Percentiles rank a stretch among this genome's conserved stretches.
phyloP scores from a whole-genome alignment of 2,797 vertebrate species.

The Leptodactylus fallax region DNA sequence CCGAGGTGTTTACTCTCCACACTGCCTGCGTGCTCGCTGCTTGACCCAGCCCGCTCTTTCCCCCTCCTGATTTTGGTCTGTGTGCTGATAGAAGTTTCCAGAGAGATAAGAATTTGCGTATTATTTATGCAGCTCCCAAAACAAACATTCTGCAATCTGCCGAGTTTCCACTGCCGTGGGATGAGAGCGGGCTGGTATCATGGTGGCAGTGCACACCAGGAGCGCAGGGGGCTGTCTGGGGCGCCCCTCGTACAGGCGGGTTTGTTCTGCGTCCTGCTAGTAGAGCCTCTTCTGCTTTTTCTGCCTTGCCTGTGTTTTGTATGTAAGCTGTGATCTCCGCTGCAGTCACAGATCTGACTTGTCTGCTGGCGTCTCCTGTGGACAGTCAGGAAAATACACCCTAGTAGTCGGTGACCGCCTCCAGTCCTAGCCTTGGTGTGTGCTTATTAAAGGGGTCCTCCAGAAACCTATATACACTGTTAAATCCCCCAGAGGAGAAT shows the following conservation, averaged over 20 bases:
- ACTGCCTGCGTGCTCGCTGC: not conserved
- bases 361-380: not conserved
- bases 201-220: not conserved
- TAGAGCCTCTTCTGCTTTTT: not conserved
- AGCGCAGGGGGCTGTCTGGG: too few relatives aligned
- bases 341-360: constrained; percentile 20
- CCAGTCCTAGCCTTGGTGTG: not conserved
- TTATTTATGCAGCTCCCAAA: constrained; percentile 37
- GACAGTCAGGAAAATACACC: not conserved
- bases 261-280: too few relatives aligned
- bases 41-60: not conserved
- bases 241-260: too few relatives aligned
- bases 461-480: not conserved
- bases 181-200: not conserved
- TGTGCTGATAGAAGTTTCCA: constrained; percentile 48
- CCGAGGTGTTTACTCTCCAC: constrained; percentile 41
- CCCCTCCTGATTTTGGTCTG: not conserved
- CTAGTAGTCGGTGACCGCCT: not conserved
- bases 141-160: constrained; percentile 55
- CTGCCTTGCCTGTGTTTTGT: not conserved
- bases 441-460: not conserved
- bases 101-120: constrained; percentile 49
- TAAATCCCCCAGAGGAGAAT: too few relatives aligned
- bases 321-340: constrained; percentile 3
- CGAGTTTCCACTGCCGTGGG: too few relatives aligned